Evolutionary conservation across 2,113 vertebrate species (phyloP), one percentile per base, ranked within the genome.

Genomic region (Amazona vittata): DNA sequence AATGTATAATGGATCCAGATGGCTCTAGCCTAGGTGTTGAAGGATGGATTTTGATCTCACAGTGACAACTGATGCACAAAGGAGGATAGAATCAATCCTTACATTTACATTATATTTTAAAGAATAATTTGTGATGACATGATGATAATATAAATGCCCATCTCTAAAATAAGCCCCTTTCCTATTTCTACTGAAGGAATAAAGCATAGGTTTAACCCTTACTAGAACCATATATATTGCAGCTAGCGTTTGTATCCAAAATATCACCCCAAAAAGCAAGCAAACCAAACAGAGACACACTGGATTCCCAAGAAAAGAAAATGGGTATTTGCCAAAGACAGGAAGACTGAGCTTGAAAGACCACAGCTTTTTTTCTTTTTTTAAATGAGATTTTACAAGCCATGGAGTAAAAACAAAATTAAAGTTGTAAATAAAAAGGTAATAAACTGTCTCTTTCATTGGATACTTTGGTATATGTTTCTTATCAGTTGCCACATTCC

Each of bases 371-470:
- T 37, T 18, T 8, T 29, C 12, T 9, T 73, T 31, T 76, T 85
- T 47, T 67, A 84, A 91, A 97, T 86, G 60, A 94, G 70, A 76
- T 82, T 94, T 96, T 96, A 96, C 86, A 97, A 96, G 90, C 79
- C 46, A 6, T 33, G 76, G 92, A 96, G 39, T 82, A 94, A 90
- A 95, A 89, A 11, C 63, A 89, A 95, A 95, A 96, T 94, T 95
- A 96, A 96, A 96, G 80, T 35, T 95, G 94, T 89, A 96, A 97
- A 95, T 97, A 98, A 97, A 97, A 97, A 96, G 86, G 92, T 95
- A 97, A 97, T 97, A 97, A 97, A 94, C 94, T 89, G 88, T 93
- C 92, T 97, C 64, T 89, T 94, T 97, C 97, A 82, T 90, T 91
- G 96, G 81, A 64, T 76, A 90, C 55, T 55, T 94, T 83, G 92